These are phyloP conservation scores for Coregonus clupeaformis DNA, from an alignment of 2,113 vertebrate species.

Conservation along the genomic window DNA sequence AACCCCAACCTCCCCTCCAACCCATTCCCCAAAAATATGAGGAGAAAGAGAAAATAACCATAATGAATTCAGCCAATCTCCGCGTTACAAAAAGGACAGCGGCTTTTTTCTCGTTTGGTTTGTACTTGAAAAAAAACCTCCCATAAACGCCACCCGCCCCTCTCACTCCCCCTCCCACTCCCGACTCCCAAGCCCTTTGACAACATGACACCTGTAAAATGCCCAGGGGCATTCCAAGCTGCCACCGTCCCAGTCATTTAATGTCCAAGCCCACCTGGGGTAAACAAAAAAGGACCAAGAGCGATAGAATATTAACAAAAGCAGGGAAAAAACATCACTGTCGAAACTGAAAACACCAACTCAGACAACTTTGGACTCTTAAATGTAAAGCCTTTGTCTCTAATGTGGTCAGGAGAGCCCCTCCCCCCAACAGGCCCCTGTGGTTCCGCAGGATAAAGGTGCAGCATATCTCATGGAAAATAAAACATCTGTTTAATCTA, in stretches of 20 bases:
- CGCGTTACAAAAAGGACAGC: slow-evolving; percentile 50
- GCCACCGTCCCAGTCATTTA: slow-evolving; percentile 60
- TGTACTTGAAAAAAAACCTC: slow-evolving; percentile 23
- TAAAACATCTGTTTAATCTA: slow-evolving; percentile 89
- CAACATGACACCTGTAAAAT: slow-evolving; percentile 66
- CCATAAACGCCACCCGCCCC: slow-evolving; percentile 26
- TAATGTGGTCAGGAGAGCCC: slow-evolving; percentile 36
- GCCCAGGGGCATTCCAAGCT: slow-evolving; percentile 68
- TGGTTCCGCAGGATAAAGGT: slow-evolving; percentile 72
- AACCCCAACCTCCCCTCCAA: no score
- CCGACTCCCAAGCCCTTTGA: slow-evolving; percentile 51
- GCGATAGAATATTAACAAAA: slow-evolving; percentile 63
- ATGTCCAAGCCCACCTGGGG: slow-evolving; percentile 63
- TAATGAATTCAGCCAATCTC: slow-evolving; percentile 60
- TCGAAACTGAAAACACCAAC: slow-evolving; percentile 68
- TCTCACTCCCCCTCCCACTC: slow-evolving; percentile 11
- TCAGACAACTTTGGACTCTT: slow-evolving; percentile 73
- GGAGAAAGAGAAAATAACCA: slow-evolving; percentile 33
- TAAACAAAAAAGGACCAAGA: slow-evolving; percentile 55
- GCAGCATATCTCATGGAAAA: slow-evolving; percentile 89
- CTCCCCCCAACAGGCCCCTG: slow-evolving; percentile 27
- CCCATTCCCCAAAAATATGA: slow-evolving; percentile 29
- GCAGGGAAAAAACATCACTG: slow-evolving; percentile 34
- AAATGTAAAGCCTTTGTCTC: slow-evolving; percentile 56
- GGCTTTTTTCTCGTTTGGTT: slow-evolving; percentile 17